Evolutionary conservation across 1,140 invertebrate species (phyloP), one percentile per base, ranked within the genome.

Genomic region (Dermatophagoides farinae): DNA sequence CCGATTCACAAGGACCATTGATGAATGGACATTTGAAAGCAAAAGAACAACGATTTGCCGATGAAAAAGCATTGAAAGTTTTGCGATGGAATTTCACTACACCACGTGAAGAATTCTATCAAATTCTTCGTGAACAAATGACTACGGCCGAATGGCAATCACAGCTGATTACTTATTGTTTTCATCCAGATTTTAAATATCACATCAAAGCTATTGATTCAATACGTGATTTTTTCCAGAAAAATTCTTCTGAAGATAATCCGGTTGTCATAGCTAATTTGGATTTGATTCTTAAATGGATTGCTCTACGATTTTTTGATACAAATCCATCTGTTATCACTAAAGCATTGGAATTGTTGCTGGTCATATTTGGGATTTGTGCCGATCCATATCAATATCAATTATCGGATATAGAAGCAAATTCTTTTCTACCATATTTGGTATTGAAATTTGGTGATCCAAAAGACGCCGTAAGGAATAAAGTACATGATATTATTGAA

Each of bases 71-170:
- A 72, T 74, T 93, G 25, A 90, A 88, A 70, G 69, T 77, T 18
- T 74, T 97, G 4, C 92, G 93, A 71, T 97, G 93, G 93, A 95
- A 95, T 68, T 98, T 98, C 67, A 84, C 85, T 0, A 80, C 85
- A 0, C 90, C 92, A 0, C 76, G 88, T 37, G 83, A 87, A 69
- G 93, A 97, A 68, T 97, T 95, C 73, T 83, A 90, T 20, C 86
- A 93, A 37, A 78, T 93, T 61, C 71, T 98, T 14, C 84, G 84
- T 66, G 85, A 88, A 65, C 86, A 95, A 69, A 95, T 97, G 88
- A 79, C 79, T 1, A 78, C 79, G 14, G 86, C 87, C 0, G 83
- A 84, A 66, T 80, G 96, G 25, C 92, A 89, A 70, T 86, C 84
- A 69, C 80, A 78, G 60, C 74, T 96, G 1, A 81, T 91, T 65